Evolutionary conservation across 2,797 vertebrate genomes (phyloP), one percentile per base, ranked within the genome.

Genomic region (Falco concolor): DNA sequence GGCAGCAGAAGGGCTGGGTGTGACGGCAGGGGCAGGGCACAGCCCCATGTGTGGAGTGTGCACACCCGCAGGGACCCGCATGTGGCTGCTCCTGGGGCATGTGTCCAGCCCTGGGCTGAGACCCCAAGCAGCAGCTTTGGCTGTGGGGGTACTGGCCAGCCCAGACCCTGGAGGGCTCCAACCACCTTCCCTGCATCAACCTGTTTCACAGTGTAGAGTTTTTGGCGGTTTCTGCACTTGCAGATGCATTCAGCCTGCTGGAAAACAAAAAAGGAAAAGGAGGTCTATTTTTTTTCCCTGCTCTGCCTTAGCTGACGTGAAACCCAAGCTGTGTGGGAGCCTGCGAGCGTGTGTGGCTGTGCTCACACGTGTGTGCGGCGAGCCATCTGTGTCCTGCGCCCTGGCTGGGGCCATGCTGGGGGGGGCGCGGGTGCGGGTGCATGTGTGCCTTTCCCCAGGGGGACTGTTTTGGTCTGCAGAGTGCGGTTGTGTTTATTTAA

Each of bases 401-500:
- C 88, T 0, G 42, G 52, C 81, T 2, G 6, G 56, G 90, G 89
- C 81, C 4, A 1, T 56, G 92, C 68, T 0, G 45, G 68, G 67
- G 83, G 82, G 80, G 4, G 2, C 9, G 88, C 8, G 81, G 40
- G 65, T 73, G 78, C 3, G 57, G 52, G 81, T 42, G 83, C 81
- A 49, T 87, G 89, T 54, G 87, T 0, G 52, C 87, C 83, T 78
- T 61, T 53, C 82, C 95, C 91, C 81, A 5, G 36, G 42, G 87
- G 82, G 56, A 72, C 70, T 67, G 94, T 36, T 93, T 73, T 1
- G 73, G 87, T 81, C 93, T 93, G 96, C 89, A 90, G 50, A 89
- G 85, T 79, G 87, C 25, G 52, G 93, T 92, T 8, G 13, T 96
- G 96, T 97, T 96, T 96, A 89, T 96, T 97, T 97, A 95, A 93